These are phyloP conservation scores for Oxyura jamaicensis DNA, from an alignment of 2,113 vertebrate species.

Conservation along the genomic window DNA sequence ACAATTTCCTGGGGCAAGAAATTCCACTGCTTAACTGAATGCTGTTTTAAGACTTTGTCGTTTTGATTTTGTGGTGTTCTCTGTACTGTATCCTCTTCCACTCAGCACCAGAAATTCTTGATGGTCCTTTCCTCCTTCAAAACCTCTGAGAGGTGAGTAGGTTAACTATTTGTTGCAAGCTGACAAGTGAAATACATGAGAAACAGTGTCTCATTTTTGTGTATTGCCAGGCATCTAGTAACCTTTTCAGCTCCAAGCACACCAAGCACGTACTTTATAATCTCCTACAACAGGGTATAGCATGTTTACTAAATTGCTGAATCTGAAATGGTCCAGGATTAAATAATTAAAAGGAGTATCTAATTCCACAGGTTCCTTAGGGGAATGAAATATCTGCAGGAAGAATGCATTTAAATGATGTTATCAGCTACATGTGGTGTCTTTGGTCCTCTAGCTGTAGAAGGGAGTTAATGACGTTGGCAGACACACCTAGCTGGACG, in stretches of 20 bases:
- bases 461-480: slow-evolving; percentile 21
- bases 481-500: neutral
- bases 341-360: neutral
- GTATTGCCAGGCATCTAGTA: neutral
- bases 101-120: neutral
- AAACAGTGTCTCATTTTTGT: neutral
- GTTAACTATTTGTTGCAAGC: neutral
- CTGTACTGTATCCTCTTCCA: neutral
- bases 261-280: neutral
- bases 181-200: neutral
- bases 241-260: neutral
- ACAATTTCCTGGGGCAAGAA: neutral
- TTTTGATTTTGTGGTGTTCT: neutral
- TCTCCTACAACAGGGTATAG: neutral
- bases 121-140: accelerated
- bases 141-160: neutral
- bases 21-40: neutral
- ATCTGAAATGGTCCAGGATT: neutral
- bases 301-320: neutral
- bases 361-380: neutral
- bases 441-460: neutral
- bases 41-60: neutral
- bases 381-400: neutral
- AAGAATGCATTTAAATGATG: neutral
- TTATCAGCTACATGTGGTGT: neutral